These are phyloP conservation scores for Tauraco erythrolophus DNA, from an alignment of 2,113 vertebrate genomes.

Conservation along the genomic window DNA sequence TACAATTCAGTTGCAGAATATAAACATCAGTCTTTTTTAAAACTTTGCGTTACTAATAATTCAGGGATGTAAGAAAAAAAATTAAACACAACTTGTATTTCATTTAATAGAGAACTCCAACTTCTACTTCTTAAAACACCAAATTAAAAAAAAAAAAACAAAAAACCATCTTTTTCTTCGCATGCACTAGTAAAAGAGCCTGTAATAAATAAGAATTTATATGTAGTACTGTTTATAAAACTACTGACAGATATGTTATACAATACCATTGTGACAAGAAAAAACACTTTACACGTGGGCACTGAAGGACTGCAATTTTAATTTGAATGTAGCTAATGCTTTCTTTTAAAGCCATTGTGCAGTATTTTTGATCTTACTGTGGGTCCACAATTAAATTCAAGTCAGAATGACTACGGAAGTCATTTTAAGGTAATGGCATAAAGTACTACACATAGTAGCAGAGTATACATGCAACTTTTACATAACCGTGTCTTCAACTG, in stretches of 20 bases:
- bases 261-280: not conserved
- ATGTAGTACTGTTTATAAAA: not conserved
- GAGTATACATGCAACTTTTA: not conserved
- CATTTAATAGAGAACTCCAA: not conserved
- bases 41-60: not conserved
- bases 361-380: not conserved
- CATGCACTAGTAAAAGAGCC: not conserved
- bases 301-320: not conserved
- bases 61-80: not conserved
- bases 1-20: not conserved
- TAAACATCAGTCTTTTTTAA: accelerated
- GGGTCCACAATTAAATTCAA: not conserved
- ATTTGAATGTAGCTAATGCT: not conserved
- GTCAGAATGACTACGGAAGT: not conserved
- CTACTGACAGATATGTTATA: not conserved
- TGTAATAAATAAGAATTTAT: not conserved
- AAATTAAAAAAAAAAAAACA: not conserved
- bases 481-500: not conserved
- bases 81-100: not conserved
- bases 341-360: not conserved
- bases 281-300: not conserved
- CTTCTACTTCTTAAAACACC: not conserved
- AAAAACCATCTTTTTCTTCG: not conserved
- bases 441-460: not conserved
- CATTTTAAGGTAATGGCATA: not conserved